phyloP scores from a whole-genome alignment of 1,140 invertebrate species.

The Bombyx mori region DNA sequence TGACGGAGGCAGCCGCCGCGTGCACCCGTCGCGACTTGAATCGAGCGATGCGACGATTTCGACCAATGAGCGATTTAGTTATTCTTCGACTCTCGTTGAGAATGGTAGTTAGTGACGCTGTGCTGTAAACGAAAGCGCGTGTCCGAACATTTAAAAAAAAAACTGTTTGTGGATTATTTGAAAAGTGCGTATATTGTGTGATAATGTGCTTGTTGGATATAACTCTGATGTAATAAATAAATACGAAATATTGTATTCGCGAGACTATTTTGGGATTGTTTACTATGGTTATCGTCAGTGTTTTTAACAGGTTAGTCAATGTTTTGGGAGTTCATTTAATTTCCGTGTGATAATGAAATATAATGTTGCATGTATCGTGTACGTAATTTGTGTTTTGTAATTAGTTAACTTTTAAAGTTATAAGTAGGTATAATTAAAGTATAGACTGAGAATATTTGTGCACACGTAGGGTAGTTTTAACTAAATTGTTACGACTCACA shows the following conservation, averaged over 20 bases:
- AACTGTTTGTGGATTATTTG: constrained; percentile 19
- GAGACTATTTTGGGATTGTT: constrained; percentile 43
- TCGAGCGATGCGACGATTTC: too few species aligned
- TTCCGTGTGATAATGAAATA: too few species aligned
- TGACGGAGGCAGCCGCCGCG: constrained; percentile 7
- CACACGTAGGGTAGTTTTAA: too few species aligned
- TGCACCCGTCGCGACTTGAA: not conserved
- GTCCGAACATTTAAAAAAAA: constrained; percentile 25
- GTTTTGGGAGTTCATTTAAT: constrained; percentile 1
- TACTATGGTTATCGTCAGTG: constrained; percentile 66
- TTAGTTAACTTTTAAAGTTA: too few species aligned
- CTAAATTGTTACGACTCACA: too few species aligned
- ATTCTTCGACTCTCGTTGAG: constrained; percentile 14
- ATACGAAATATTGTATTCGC: constrained; percentile 13
- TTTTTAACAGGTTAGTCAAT: constrained; percentile 59
- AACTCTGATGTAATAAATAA: constrained; percentile 30
- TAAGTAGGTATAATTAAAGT: too few species aligned
- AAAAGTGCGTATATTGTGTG: constrained; percentile 44
- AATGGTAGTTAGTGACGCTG: constrained; percentile 21
- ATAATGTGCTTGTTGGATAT: constrained; percentile 35
- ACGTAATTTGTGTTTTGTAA: too few species aligned
- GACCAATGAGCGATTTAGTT: constrained; percentile 8
- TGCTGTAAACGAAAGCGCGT: constrained; percentile 28
- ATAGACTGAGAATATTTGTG: too few species aligned
- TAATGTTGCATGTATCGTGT: too few species aligned